These are phyloP conservation scores for Todiramphus saurophagus DNA, from an alignment of 2,113 vertebrate species.

Conservation along the genomic window DNA sequence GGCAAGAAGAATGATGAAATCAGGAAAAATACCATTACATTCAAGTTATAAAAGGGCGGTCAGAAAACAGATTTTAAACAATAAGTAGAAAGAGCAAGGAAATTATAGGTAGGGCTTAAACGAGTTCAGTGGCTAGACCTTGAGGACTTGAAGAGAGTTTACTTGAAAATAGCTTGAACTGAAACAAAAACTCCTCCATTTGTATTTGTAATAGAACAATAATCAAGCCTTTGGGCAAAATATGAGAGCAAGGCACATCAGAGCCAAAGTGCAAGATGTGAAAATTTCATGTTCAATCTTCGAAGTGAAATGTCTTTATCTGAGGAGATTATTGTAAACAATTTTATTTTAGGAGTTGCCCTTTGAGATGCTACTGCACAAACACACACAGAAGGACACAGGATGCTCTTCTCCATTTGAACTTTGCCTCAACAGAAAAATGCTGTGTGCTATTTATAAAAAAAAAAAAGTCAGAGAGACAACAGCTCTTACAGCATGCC, in stretches of 20 bases:
- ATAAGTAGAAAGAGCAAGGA: not conserved
- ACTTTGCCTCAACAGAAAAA: not conserved
- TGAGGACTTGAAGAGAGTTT: not conserved
- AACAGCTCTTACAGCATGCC: not conserved
- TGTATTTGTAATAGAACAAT: slow-evolving; percentile 9
- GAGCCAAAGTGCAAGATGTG: not conserved
- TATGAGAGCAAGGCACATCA: not conserved
- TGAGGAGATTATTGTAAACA: slow-evolving; percentile 11
- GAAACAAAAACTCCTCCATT: slow-evolving; percentile 32
- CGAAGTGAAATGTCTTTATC: slow-evolving; percentile 6
- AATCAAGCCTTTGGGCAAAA: slow-evolving; percentile 26
- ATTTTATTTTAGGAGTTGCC: slow-evolving; percentile 36
- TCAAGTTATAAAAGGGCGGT: not conserved
- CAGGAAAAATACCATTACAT: not conserved
- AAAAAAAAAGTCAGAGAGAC: not conserved
- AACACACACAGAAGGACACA: not conserved
- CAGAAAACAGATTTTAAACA: not conserved
- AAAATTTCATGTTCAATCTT: not conserved
- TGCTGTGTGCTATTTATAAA: not conserved
- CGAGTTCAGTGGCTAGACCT: not conserved
- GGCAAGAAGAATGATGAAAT: not conserved
- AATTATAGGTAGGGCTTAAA: not conserved
- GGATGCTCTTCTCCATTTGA: not conserved
- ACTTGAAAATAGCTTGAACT: not conserved
- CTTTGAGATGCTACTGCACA: slow-evolving; percentile 12